Base-by-base conservation (phyloP, 2,113 vertebrate genomes). In the pig (Sus scrofa) region DNA sequence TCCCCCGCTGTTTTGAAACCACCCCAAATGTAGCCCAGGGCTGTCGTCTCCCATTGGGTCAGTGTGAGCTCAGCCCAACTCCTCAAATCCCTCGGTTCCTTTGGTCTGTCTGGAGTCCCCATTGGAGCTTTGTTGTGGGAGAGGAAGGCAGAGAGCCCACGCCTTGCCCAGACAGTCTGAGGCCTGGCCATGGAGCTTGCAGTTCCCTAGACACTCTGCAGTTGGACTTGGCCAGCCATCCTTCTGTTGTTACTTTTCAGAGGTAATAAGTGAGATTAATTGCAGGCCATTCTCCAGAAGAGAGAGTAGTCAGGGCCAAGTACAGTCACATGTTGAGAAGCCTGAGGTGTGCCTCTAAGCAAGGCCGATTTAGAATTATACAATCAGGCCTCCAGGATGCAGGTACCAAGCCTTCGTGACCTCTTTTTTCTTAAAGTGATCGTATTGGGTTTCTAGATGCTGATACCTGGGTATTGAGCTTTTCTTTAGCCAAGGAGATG, bases 251-350 rank as follows among this genome's bases (percentile, higher is more conserved):
- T 99, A 95, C 97, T 98, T 98, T 98, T 96, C 98, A 96, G 96
- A 98, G 98, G 98, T 98, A 98, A 98, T 98, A 97, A 98, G 98
- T 97, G 98, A 98, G 98, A 98, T 99, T 98, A 98, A 98, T 98
- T 94, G 22, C 98, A 98, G 98, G 98, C 98, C 96, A 96, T 95
- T 98, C 98, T 98, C 98, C 98, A 98, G 96, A 98, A 96, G 96
- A 95, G 16, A 94, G 93, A 92, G 97, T 96, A 95, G 70, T 97
- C 96, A 96, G 97, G 97, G 97, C 98, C 94, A 96, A 24, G 1
- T 95, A 50, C 96, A 96, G 97, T 98, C 97, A 98, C 96, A 92
- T 97, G 68, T 3, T 1, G 24, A 98, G 97, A 91, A 98, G 97
- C 86, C 24, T 97, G 94, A 97, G 67, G 94, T 96, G 97, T 96